Evolutionary conservation across 2,113 vertebrate species (phyloP).

Genomic region (Nanorana parkeri): DNA sequence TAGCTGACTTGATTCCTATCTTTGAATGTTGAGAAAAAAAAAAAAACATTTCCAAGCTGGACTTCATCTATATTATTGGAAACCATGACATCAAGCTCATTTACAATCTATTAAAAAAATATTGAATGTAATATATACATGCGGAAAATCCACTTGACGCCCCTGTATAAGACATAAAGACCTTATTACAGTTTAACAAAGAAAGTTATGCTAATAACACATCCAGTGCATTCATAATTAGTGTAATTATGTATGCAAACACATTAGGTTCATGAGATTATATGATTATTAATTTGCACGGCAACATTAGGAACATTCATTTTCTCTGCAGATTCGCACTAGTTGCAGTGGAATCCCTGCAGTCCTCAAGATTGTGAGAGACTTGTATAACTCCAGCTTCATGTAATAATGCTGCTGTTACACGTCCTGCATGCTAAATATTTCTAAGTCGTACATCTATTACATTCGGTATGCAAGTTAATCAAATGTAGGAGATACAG

Average conservation of each 20-base stretch:
- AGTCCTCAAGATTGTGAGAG: not conserved
- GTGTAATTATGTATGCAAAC: slow-evolving; percentile 38
- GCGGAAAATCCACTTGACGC: not conserved
- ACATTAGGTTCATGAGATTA: slow-evolving; percentile 33
- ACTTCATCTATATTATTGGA: too few species aligned
- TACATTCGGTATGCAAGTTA: too few species aligned
- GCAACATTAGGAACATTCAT: slow-evolving; percentile 6
- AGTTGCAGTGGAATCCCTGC: slow-evolving; percentile 6
- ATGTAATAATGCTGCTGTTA: slow-evolving; percentile 1
- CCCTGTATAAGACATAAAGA: not conserved
- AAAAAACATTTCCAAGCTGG: too few species aligned
- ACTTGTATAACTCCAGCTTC: slow-evolving; percentile 7
- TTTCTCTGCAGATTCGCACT: slow-evolving; percentile 13
- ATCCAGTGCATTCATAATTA: slow-evolving; percentile 4
- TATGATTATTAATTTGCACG: slow-evolving; percentile 30
- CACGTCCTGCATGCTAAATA: slow-evolving; percentile 34
- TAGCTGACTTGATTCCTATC: too few species aligned
- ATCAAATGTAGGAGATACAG: too few species aligned
- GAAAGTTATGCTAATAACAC: not conserved
- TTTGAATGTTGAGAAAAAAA: too few species aligned
- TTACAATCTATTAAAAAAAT: too few species aligned
- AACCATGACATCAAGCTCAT: too few species aligned
- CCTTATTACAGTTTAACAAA: slow-evolving; percentile 12
- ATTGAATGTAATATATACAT: too few species aligned
- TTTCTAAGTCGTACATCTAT: not conserved